These are phyloP conservation scores for Stomatorhinus walkeri DNA, from an alignment of 2,797 vertebrate species.

Conservation along the genomic window DNA sequence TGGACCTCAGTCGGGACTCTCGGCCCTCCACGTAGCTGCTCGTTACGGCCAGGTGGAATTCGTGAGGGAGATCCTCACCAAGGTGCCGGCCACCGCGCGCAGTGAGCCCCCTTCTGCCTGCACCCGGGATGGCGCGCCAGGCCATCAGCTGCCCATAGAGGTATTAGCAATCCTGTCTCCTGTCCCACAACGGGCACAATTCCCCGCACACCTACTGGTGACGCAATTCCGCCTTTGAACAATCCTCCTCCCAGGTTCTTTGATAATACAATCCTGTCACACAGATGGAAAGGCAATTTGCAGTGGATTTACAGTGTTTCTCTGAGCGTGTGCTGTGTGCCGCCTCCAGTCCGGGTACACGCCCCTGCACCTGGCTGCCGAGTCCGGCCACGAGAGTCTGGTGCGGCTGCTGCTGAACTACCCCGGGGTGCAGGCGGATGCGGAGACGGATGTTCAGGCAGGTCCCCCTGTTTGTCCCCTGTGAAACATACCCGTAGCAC, in stretches of 20 bases:
- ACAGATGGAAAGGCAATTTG: neutral
- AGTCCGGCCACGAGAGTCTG: slow-evolving; percentile 50
- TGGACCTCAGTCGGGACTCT: slow-evolving; percentile 34
- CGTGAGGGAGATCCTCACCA: slow-evolving; percentile 38
- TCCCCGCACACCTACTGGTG: neutral
- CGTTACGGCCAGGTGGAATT: slow-evolving; percentile 37
- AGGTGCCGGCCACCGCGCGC: slow-evolving; percentile 25
- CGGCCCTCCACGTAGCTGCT: slow-evolving; percentile 29
- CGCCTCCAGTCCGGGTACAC: slow-evolving; percentile 47
- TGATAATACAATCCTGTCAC: neutral
- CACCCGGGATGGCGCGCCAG: neutral
- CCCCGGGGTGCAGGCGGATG: slow-evolving; percentile 46
- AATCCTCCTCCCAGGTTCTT: neutral
- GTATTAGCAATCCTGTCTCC: slow-evolving; percentile 19
- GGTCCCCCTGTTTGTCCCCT: neutral
- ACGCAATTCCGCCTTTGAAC: neutral
- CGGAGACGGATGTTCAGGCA: slow-evolving; percentile 44
- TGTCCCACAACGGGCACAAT: neutral
- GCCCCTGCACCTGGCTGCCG: slow-evolving; percentile 50
- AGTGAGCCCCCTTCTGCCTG: slow-evolving; percentile 17
- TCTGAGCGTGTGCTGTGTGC: neutral
- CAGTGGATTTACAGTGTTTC: neutral
- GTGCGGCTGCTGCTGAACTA: slow-evolving; percentile 51
- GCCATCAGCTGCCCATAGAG: slow-evolving; percentile 32
- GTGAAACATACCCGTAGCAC: neutral